These are phyloP conservation scores for western clawed frog (Xenopus tropicalis) DNA, from an alignment of 2,113 vertebrate species.

Conservation along the genomic window UCB_Xtro_10.0 CM004448.2:57416001-57416500, in stretches of 20 bases:
- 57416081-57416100: slow-evolving; percentile 40
- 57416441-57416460: background rate
- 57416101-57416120: slow-evolving; percentile 31
- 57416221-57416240: slow-evolving; percentile 52
- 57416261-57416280: slow-evolving; percentile 46
- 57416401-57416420: background rate
- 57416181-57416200: slow-evolving; percentile 64
- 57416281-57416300: slow-evolving; percentile 17
- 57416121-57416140: slow-evolving; percentile 38
- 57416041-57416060: slow-evolving; percentile 36
- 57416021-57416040: slow-evolving; percentile 43
- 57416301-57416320: slow-evolving; percentile 23
- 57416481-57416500: background rate
- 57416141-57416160: slow-evolving; percentile 48
- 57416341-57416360: background rate
- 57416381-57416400: background rate
- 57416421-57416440: background rate
- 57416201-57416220: slow-evolving; percentile 56
- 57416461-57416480: background rate
- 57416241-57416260: slow-evolving; percentile 61
- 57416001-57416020: slow-evolving; percentile 45
- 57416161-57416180: slow-evolving; percentile 56
- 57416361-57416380: background rate
- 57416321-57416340: background rate
- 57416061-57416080: slow-evolving; percentile 38